Base-by-base conservation (phyloP, 2,888 invertebrate species). In the Tupiocoris notatus region DNA sequence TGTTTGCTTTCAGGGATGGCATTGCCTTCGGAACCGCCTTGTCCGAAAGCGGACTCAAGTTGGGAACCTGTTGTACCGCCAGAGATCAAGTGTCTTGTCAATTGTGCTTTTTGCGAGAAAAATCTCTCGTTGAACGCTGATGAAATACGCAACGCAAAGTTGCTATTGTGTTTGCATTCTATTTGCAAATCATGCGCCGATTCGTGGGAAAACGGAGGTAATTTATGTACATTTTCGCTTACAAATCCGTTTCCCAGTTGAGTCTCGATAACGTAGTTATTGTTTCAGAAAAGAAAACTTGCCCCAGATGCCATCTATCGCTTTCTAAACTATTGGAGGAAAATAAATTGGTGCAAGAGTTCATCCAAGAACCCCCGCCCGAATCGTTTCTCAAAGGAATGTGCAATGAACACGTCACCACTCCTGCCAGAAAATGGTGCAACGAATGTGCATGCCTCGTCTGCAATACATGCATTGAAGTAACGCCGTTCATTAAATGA, bases 291-390 rank as follows among this genome's bases (percentile, higher is more conserved):
- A n/a, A 18, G 2, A 70, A 59, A 17, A 22, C 22, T 22, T 70
- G 70, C 59, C 70, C 70, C 12, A 23, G 12, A 17, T 70, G 70
- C 25, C 12, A 18, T 1, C 7, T 70, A 6, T 0, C 1, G 6
- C 1, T 70, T 2, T 18, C 70, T 1, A 70, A 59, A 59, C 54
- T 59, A 16, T n/a, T 70, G 7, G 7, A 58, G 1, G 59, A 59
- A n/a, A 21, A 70, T 25, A 70, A 70, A 59, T 17, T 70, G 17
- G n/a, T 70, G 6, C 70, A 70, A 22, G 70, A 70, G n/a, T 18
- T 58, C 17, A 18, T 59, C 6, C 58, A 58, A 23, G 23, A 70
- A 58, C 70, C 70, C 0, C 59, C 21, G n/a, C 12, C 70, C 0
- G 70, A 70, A 16, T 23, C 24, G 1, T 23, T 58, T 58, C 59